Base-by-base conservation (phyloP, 2,113 vertebrate species). In the Petrocephalus microphthalmus region DNA sequence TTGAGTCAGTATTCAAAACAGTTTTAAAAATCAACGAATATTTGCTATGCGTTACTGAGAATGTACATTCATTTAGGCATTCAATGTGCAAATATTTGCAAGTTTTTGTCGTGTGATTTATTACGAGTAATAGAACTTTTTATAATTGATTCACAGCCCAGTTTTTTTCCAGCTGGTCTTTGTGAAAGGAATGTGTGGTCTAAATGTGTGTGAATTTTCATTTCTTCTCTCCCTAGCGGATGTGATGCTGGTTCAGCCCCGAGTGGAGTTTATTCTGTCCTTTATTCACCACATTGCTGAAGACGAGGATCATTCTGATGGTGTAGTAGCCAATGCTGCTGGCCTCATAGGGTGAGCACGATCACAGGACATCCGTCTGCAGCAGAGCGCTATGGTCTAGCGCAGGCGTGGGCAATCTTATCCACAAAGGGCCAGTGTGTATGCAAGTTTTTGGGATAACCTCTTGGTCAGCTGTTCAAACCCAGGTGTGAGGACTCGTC, bases 211-310 rank as follows among this genome's bases (percentile, higher is more conserved):
- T 49, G 20, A 82, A 1, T 10, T 10, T 7, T 1, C 29, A 1
- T 7, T 74, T 74, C 67, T 20, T 88, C 47, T 88, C 51, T 45
- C 22, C 57, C 7, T 53, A 99, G 98, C 98, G 37, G 98, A 99
- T 0, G 98, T 99, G 91, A 99, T 99, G 97, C 93, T 99, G 94
- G 97, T 99, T 7, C 98, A 99, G 92, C 98, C 98, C 22, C 96
- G 98, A 90, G 98, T 99, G 93, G 97, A 99, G 92, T 99, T 99
- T 91, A 99, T 99, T 92, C 95, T 99, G 42, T 99, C 97, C 88
- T 99, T 99, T 95, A 99, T 99, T 89, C 97, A 99, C 89, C 98
- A 99, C 94, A 98, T 99, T 78, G 98, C 98, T 0, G 96, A 97
- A 91, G 98, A 99, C 1, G 98, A 99, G 88, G 98, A 99, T 92